phyloP scores from a whole-genome alignment of 1,140 invertebrate genomes.

The Drosophila biarmipes region DNA sequence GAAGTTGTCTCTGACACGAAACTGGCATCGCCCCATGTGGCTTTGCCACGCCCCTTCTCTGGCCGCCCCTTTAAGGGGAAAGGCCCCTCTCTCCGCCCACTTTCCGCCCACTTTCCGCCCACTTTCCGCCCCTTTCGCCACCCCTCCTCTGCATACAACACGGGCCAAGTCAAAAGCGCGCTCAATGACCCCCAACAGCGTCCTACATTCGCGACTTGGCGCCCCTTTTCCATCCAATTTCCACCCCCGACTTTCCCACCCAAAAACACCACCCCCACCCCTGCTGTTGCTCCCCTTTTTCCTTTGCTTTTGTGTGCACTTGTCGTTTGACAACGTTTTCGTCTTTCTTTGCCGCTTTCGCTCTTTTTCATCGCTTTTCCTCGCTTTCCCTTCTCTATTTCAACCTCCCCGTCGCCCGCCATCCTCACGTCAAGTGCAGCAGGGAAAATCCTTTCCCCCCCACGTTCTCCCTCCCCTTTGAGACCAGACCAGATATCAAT shows the following conservation, averaged over 20 bases:
- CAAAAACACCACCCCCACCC: neutral
- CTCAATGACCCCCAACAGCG: conserved; percentile 62
- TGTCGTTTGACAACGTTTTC: conserved; percentile 63
- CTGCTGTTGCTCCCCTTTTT: conserved; percentile 18
- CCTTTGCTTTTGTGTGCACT: conserved; percentile 47
- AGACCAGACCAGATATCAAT: conserved; percentile 21
- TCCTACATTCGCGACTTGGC: conserved; percentile 63
- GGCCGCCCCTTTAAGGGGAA: neutral
- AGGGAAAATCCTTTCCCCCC: conserved; percentile 25
- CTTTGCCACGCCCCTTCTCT: conserved; percentile 30
- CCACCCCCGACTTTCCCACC: neutral
- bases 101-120: neutral
- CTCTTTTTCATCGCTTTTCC: conserved; percentile 18
- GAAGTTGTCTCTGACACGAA: conserved; percentile 67
- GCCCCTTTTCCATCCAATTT: conserved; percentile 2
- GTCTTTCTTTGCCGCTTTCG: conserved; percentile 39
- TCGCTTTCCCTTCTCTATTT: conserved; percentile 18
- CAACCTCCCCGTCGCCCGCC: neutral
- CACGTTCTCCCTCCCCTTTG: neutral
- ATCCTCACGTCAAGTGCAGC: conserved; percentile 36
- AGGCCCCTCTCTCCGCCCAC: neutral
- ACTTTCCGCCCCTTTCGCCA: neutral
- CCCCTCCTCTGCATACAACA: conserved; percentile 4
- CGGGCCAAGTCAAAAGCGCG: conserved; percentile 30
- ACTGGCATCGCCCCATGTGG: conserved; percentile 42